These are phyloP conservation scores for Dinomys branickii DNA, from an alignment of 2,113 vertebrate species.

Conservation along the genomic window DNA sequence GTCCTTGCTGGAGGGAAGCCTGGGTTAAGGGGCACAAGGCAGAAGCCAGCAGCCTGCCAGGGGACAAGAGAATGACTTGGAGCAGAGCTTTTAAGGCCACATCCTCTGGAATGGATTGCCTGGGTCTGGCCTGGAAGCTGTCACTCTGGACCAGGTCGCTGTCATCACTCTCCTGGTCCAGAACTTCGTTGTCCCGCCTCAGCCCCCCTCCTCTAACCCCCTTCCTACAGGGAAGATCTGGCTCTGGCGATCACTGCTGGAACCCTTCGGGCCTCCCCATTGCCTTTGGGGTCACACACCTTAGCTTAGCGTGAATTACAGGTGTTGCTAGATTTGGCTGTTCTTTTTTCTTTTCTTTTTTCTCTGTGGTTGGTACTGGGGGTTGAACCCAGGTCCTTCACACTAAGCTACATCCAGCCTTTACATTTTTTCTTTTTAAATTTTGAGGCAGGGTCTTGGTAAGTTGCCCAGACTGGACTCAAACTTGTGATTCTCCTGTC, in stretches of 20 bases:
- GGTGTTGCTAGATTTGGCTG: background rate
- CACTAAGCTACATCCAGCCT: background rate
- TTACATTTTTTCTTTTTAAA: background rate
- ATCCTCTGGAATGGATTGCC: background rate
- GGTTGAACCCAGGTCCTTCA: background rate
- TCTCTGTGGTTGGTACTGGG: background rate
- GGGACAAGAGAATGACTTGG: background rate
- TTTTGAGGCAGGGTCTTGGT: background rate
- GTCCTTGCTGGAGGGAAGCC: background rate
- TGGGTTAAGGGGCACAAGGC: background rate
- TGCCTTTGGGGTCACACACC: background rate
- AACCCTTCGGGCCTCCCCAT: too few relatives aligned
- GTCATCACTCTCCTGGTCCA: background rate
- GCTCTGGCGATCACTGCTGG: background rate
- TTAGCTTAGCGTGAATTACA: too few relatives aligned
- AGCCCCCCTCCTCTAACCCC: background rate
- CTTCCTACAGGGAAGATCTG: background rate
- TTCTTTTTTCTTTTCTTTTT: background rate
- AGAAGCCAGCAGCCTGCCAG: background rate
- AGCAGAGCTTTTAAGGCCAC: background rate
- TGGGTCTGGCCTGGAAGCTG: background rate
- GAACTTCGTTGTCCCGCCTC: background rate
- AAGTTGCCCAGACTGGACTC: background rate
- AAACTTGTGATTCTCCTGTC: background rate
- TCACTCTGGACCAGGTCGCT: too few relatives aligned